phyloP scores from a whole-genome alignment of 2,888 invertebrate species.

The Lamproptera curius region DNA sequence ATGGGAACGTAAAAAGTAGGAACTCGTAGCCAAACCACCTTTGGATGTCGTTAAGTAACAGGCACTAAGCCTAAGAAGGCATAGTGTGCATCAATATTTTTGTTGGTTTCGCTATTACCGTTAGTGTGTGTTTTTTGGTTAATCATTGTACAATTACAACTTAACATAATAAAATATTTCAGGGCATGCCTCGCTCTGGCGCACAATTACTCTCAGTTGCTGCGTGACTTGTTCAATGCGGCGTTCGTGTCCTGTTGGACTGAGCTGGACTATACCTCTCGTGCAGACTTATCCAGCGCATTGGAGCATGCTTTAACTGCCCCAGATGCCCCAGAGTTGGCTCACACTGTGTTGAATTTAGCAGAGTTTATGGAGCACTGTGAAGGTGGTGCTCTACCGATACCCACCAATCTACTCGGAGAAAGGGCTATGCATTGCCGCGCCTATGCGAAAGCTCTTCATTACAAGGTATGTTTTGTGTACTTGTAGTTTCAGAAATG shows the following conservation, averaged over 20 bases:
- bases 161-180: slow-evolving; percentile 23
- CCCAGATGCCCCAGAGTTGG: slow-evolving; percentile 96
- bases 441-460: slow-evolving; percentile 81
- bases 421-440: slow-evolving; percentile 97
- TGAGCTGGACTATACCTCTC: slow-evolving; percentile 89
- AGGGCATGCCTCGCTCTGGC: slow-evolving; percentile 95
- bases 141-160: no score
- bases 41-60: no score
- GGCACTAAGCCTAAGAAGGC: no score
- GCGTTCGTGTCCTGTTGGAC: slow-evolving; percentile 99
- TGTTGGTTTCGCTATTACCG: no score
- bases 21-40: no score
- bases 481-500: no score
- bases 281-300: slow-evolving; percentile 90
- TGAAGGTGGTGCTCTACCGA: slow-evolving; percentile 95
- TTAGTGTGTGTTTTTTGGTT: no score
- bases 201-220: slow-evolving; percentile 96
- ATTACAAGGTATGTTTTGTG: slow-evolving; percentile 67
- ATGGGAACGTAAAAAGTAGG: no score
- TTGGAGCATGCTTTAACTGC: slow-evolving; percentile 94
- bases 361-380: slow-evolving; percentile 99
- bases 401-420: slow-evolving; percentile 92
- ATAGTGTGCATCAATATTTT: no score
- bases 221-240: slow-evolving; percentile 97
- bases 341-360: slow-evolving; percentile 96